These are phyloP conservation scores for Psammodynastes pulverulentus DNA, from an alignment of 2,113 vertebrate genomes.

Conservation along the genomic window DNA sequence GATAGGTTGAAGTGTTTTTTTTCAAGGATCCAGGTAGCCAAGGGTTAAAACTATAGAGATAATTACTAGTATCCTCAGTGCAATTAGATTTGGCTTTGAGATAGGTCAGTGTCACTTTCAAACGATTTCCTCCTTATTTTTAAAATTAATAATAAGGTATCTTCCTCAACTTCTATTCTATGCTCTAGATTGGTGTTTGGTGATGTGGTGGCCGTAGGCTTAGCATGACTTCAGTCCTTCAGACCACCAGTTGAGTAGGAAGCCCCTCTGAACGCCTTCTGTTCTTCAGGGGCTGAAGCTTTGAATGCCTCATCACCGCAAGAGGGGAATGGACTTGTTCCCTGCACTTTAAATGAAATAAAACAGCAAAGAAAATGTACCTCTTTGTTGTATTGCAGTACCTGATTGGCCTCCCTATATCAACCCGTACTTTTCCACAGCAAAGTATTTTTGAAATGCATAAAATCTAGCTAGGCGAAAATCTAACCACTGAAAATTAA, in stretches of 20 bases:
- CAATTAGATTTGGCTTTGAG: neutral
- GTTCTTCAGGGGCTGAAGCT: neutral
- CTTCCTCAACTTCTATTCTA: neutral
- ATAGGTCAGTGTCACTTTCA: neutral
- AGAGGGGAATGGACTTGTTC: neutral
- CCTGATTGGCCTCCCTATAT: neutral
- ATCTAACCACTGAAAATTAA: neutral
- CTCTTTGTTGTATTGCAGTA: fast-evolving
- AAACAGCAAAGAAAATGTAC: neutral
- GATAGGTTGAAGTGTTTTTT: neutral
- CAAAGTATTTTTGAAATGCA: neutral
- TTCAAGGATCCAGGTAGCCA: neutral
- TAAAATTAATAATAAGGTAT: neutral
- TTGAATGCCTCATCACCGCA: neutral
- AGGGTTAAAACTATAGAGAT: neutral
- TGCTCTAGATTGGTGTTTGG: neutral
- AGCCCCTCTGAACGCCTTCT: neutral
- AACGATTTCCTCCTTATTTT: neutral
- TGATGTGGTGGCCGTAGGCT: neutral
- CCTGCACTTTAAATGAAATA: neutral
- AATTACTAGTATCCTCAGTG: neutral
- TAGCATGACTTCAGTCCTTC: neutral
- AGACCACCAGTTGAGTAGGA: neutral
- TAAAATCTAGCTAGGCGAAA: neutral
- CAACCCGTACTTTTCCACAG: neutral